Evolutionary conservation across 2,797 vertebrate genomes (phyloP).

Genomic region (Astyanax mexicanus): DNA sequence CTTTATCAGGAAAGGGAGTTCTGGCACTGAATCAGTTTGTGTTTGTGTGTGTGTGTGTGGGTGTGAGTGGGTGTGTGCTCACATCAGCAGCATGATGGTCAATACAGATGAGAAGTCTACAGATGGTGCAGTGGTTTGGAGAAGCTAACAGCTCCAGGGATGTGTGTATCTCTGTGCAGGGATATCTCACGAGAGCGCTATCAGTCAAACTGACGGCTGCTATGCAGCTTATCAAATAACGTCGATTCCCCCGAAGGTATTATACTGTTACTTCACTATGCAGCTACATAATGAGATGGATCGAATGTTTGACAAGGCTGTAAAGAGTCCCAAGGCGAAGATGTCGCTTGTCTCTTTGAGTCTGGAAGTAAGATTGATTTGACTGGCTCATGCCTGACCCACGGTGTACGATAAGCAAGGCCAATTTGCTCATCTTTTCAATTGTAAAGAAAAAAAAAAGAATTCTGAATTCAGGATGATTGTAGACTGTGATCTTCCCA

Average conservation of each 20-base stretch:
- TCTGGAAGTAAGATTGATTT: conserved; percentile 14
- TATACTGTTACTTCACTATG: conserved; percentile 39
- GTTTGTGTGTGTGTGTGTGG: not conserved
- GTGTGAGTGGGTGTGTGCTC: not conserved
- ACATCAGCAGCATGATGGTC: conserved; percentile 37
- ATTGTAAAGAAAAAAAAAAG: too few species aligned
- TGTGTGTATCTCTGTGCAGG: conserved; percentile 19
- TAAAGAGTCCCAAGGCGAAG: conserved; percentile 14
- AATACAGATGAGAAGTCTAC: conserved; percentile 50
- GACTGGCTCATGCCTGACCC: too few species aligned
- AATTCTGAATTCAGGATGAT: too few species aligned
- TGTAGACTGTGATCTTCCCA: too few species aligned
- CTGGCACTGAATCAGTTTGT: conserved; percentile 22
- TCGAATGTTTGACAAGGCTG: conserved; percentile 5
- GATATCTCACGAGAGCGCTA: conserved; percentile 41
- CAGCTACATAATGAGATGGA: conserved; percentile 12
- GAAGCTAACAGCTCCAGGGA: conserved; percentile 27
- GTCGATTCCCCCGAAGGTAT: conserved; percentile 27
- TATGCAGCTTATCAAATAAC: conserved; percentile 47
- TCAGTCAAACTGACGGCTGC: conserved; percentile 42
- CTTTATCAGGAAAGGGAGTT: conserved; percentile 25
- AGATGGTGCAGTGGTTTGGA: conserved; percentile 45
- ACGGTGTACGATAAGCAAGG: too few species aligned
- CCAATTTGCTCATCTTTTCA: too few species aligned
- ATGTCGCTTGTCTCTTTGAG: conserved; percentile 20